Evolutionary conservation across 2,113 vertebrate genomes (phyloP).

Genomic region (Halcyon malimbica): DNA sequence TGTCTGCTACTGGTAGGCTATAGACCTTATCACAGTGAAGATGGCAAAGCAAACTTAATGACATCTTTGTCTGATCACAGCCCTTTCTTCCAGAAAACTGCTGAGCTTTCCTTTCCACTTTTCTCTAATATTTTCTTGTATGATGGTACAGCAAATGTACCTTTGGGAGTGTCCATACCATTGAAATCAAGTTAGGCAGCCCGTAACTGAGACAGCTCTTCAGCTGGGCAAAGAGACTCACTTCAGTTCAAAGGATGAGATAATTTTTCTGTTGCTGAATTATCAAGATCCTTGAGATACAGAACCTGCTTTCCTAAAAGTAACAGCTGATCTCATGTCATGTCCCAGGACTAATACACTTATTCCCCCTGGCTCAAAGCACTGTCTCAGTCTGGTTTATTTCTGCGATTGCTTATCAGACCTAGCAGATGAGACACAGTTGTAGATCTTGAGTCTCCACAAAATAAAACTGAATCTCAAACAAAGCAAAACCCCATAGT

Average conservation of each 20-base stretch:
- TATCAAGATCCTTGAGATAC: slow-evolving; percentile 43
- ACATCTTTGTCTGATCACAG: not conserved
- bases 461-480: not conserved
- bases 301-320: not conserved
- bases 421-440: not conserved
- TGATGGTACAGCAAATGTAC: not conserved
- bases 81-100: not conserved
- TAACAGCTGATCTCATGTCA: not conserved
- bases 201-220: not conserved
- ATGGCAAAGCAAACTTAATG: not conserved
- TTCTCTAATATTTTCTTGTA: not conserved
- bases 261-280: slow-evolving; percentile 32
- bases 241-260: slow-evolving; percentile 25
- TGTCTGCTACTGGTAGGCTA: not conserved
- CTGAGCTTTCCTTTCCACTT: not conserved
- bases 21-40: not conserved
- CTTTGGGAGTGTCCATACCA: not conserved
- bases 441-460: not conserved
- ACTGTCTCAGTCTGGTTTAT: not conserved
- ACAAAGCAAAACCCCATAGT: not conserved
- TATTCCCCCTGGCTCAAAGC: not conserved
- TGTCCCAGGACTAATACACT: not conserved
- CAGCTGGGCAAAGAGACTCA: not conserved
- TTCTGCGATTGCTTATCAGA: not conserved
- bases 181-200: not conserved